phyloP scores from a whole-genome alignment of 2,113 vertebrate genomes.

The Sebastes fasciatus region DNA sequence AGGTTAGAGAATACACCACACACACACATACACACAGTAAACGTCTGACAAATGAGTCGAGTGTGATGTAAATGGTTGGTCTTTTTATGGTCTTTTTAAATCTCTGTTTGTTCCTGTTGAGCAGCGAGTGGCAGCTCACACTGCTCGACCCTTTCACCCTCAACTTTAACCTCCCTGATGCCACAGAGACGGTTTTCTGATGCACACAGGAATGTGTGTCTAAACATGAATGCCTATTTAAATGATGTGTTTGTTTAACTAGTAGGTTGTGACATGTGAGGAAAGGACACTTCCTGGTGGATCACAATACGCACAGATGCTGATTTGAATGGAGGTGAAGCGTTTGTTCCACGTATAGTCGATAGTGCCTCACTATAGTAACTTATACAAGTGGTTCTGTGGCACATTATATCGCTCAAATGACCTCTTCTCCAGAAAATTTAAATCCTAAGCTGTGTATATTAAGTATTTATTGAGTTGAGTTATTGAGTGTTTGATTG shows the following conservation, averaged over 20 bases:
- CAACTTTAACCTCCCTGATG: constrained; percentile 24
- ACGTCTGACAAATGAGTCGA: constrained; percentile 56
- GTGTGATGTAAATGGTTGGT: constrained; percentile 70
- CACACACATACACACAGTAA: constrained; percentile 28
- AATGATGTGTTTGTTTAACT: constrained; percentile 14
- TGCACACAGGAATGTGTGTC: not conserved
- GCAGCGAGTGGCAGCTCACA: constrained; percentile 14
- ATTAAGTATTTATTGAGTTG: too few species aligned
- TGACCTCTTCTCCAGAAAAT: too few species aligned
- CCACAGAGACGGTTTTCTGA: not conserved
- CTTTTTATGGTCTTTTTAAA: constrained; percentile 32
- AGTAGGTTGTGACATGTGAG: not conserved
- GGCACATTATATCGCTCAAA: too few species aligned
- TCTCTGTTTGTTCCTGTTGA: constrained; percentile 65
- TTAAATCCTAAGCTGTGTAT: too few species aligned
- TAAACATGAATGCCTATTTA: constrained; percentile 7
- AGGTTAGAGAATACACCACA: constrained; percentile 33
- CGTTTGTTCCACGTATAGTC: constrained; percentile 15
- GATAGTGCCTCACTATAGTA: too few species aligned
- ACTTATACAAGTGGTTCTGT: too few species aligned
- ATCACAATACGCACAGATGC: not conserved
- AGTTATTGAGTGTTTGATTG: too few species aligned
- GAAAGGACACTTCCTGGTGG: not conserved
- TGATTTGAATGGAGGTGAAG: constrained; percentile 24
- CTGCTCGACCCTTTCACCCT: constrained; percentile 41